Evolutionary conservation across 2,888 invertebrate genomes (phyloP).

Genomic region (Pasiphila rectangulata): DNA sequence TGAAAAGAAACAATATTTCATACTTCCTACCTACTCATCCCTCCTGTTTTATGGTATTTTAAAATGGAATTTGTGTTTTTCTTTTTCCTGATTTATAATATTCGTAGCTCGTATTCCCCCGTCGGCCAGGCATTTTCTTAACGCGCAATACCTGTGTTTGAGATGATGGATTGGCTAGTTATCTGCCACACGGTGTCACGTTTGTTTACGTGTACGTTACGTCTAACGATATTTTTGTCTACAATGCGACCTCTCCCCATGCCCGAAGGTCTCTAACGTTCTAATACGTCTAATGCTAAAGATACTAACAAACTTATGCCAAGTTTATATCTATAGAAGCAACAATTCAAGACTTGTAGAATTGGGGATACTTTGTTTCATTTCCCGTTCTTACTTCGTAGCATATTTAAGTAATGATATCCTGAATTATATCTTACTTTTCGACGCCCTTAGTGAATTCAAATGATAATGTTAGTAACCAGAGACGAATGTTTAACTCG

Average conservation of each 20-base stretch:
- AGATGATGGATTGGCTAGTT: constrained; percentile 20
- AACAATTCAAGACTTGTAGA: background rate
- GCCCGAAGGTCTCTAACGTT: constrained; percentile 52
- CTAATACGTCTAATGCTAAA: constrained; percentile 33
- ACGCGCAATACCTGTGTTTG: background rate
- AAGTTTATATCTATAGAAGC: constrained; percentile 27
- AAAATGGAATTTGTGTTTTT: no score
- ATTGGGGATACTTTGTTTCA: background rate
- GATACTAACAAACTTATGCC: constrained; percentile 42
- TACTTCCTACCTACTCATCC: no score
- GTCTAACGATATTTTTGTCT: constrained; percentile 49
- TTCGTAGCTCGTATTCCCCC: no score
- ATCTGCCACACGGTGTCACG: constrained; percentile 28
- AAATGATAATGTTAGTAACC: no score
- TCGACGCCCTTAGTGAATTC: no score
- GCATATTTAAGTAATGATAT: constrained; percentile 18
- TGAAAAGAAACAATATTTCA: no score
- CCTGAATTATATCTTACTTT: constrained; percentile 24
- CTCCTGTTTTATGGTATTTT: no score
- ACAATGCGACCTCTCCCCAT: constrained; percentile 48
- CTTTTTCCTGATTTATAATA: no score
- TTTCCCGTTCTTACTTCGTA: constrained; percentile 5
- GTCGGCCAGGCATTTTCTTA: no score
- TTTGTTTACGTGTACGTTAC: constrained; percentile 39
- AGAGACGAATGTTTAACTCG: no score